Base-by-base conservation (phyloP, 1,140 invertebrate species). In the Apis cerana region DNA sequence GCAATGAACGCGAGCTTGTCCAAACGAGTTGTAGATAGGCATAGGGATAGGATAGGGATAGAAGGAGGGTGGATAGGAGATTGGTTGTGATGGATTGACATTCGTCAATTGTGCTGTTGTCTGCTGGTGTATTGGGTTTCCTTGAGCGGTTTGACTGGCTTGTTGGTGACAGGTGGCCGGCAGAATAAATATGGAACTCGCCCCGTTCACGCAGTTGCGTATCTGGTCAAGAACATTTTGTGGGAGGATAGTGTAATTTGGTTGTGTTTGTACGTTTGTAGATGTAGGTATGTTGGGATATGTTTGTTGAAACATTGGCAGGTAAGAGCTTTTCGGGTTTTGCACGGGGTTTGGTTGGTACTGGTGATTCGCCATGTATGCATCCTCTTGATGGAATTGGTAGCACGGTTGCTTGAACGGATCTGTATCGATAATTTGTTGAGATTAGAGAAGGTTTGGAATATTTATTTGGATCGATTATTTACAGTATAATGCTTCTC, bases 111-210 rank as follows among this genome's bases (percentile, higher is more conserved):
- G 87, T 52, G 61, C 75, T 2, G 62, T 50, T 43, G 33, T 33
- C 33, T 33, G 33, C 12, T 67, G 65, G 2, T 65, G 83, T 1
- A 56, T n/a, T 11, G 27, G 43, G 19, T 65, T 61, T 70, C 15
- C 61, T 43, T 84, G 80, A 33, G 23, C 43, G 54, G n/a, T 33
- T 27, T 71, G 58, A 15, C 7, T 21, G 48, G 62, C 58, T 64
- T 83, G 82, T n/a, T 75, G 84, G 48, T 75, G 87, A 76, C 80
- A 90, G 50, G 78, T 88, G 59, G 76, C 89, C 0, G 93, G 93
- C 0, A 94, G 82, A 21, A 94, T 93, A 65, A 94, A 93, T 50
- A 94, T 92, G 1, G 93, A 92, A 21, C 88, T 59, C 2, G 91
- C 52, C 15, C 80, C 86, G 17, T 70, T 78, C 0, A 91, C 83